phyloP scores from a whole-genome alignment of 1,140 invertebrate species.

The Ectropis grisescens region DNA sequence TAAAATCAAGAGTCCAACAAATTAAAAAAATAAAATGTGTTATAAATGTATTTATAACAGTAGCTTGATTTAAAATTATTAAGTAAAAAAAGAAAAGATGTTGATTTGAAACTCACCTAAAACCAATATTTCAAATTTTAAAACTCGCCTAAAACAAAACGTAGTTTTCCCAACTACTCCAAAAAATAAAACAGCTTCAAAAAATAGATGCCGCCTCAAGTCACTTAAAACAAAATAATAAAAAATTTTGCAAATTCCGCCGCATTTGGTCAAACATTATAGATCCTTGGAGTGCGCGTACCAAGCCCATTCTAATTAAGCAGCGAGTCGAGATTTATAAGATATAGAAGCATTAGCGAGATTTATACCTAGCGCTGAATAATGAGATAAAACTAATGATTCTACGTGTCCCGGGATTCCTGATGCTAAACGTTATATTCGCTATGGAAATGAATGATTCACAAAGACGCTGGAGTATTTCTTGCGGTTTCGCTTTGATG shows the following conservation, averaged over 20 bases:
- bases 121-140: not conserved
- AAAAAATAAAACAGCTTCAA: not conserved
- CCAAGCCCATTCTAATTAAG: constrained; percentile 61
- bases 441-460: constrained; percentile 12
- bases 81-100: not conserved
- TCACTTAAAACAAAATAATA: not conserved
- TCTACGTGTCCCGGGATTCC: constrained; percentile 20
- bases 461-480: too few species aligned
- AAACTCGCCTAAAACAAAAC: too few species aligned
- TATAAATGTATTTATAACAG: too few species aligned
- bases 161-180: not conserved
- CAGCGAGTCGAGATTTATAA: constrained; percentile 54
- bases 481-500: too few species aligned
- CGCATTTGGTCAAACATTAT: not conserved
- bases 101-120: not conserved
- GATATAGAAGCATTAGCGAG: constrained; percentile 57
- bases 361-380: constrained; percentile 53
- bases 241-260: too few species aligned
- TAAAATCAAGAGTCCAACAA: too few species aligned
- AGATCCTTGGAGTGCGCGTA: too few species aligned
- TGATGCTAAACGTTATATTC: constrained; percentile 2
- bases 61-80: not conserved
- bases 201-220: not conserved
- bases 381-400: constrained; percentile 53
- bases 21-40: too few species aligned